Base-by-base conservation (phyloP, 2,113 vertebrate genomes). In the Siphamia tubifer region DNA sequence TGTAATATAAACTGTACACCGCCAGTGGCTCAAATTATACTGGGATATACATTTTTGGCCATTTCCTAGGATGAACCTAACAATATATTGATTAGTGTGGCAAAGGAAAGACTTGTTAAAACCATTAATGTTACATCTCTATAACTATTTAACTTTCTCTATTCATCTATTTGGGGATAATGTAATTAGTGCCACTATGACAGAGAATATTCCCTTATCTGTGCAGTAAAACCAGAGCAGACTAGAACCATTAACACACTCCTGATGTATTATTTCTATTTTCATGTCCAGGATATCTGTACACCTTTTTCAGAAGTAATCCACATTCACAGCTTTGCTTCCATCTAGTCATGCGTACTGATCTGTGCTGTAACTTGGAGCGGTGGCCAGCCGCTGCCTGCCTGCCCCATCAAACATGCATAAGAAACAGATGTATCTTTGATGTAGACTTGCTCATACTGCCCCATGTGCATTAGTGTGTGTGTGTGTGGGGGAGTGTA, bases 401-500 rank as follows among this genome's bases (percentile, higher is more conserved):
- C 43, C 74, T 63, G 62, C 49, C 53, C 80, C 58, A 90, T 88
- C 74, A 88, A 88, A 87, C 78, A 84, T 88, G 80, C 78, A 87
- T 77, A 74, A 74, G 82, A 78, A 84, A 73, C 82, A 88, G 88
- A 85, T 88, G 86, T 79, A 85, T 77, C 84, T 88, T 84, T 88
- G 76, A 84, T 87, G 82, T 66, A 70, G 52, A 55, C 69, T 69
- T 82, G 74, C 80, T 87, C 70, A 17, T 68, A 49, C 62, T 53
- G 49, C 63, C 66, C 57, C 32, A 8, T 49, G 58, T 64, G 72
- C 62, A 39, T 31, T 25, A 56, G 39, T 40, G 57, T 45, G 39
- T 5, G 19, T 34, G 38, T 32, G 30, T 47, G 38, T 21, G 15
- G 21, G 16, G 31, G 38, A 44, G 43, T 56, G 34, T 52, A 31